Evolutionary conservation across 2,888 invertebrate genomes (phyloP), one percentile per base, ranked within the genome.

Genomic region (Trichopoda pennipes): DNA sequence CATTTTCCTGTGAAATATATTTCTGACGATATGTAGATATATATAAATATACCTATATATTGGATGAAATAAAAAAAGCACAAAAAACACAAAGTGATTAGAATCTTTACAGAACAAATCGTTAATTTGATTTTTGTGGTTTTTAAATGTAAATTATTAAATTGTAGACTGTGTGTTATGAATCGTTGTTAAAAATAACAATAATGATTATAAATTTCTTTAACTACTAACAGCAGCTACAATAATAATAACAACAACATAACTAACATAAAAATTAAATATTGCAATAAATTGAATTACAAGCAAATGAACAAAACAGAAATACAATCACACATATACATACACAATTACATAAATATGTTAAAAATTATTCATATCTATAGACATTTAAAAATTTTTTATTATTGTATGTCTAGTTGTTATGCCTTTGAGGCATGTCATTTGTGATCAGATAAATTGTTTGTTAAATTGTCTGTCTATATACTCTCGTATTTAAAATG

Each of bases 361-460:
- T 10, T n/a, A 44, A 7, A 32, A 17, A 47, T 35, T 58, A 51
- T 68, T 49, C 58, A 58, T 44, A 19, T 32, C 1, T 35, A 68
- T 17, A 68, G 38, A 58, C 56, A 32, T 21, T 70, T 51, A n/a
- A 69, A 55, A 17, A 51, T 79, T 42, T 53, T n/a, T 14, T 66
- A 38, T 49, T 55, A 55, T 58, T 70, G 49, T 70, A 58, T 28
- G 23, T 28, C 23, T 28, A 3, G 23, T 28, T 2, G 2, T 28
- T 28, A 28, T 63, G 79, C 78, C 82, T 79, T 2, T 32, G 66
- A 53, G 82, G 78, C 79, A 82, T 79, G 82, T 82, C 82, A 82
- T 79, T 82, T 70, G 70, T 68, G 72, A 82, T 82, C 82, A 82
- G 82, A 82, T 82, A 82, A 82, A 82, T 70, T 79, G 61, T 82